A percentile compares a stretch with the other conserved stretches of the same genome.
These are phyloP conservation scores for Propithecus perrieri DNA, from an alignment of 2,797 vertebrate species.

Conservation along the genomic window DNA sequence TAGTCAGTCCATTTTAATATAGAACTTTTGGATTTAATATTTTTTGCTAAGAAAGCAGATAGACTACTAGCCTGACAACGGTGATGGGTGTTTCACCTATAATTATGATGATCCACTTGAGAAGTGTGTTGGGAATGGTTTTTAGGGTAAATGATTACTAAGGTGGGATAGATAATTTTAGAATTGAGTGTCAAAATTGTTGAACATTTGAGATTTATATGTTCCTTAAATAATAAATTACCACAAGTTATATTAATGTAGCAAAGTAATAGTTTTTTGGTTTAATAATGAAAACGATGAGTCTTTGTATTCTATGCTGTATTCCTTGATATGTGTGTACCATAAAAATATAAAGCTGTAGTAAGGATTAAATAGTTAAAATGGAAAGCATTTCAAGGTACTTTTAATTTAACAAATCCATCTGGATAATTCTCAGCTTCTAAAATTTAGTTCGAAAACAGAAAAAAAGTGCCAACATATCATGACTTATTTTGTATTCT, in stretches of 20 bases:
- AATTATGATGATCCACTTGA: neutral
- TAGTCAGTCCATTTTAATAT: neutral
- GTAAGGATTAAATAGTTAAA: neutral
- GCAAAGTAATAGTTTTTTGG: neutral
- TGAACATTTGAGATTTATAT: neutral
- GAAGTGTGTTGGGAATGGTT: neutral
- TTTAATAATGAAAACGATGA: neutral
- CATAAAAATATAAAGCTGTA: neutral
- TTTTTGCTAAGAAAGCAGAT: neutral
- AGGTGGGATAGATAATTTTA: neutral
- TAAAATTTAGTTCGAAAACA: slow-evolving; percentile 16
- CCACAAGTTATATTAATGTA: neutral
- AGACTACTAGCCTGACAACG: neutral
- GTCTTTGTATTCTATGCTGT: neutral
- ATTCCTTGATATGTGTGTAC: neutral
- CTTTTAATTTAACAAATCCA: neutral
- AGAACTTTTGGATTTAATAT: neutral
- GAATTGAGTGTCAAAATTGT: neutral
- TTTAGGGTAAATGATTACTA: neutral
- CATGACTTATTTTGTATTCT: neutral
- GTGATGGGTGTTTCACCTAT: neutral
- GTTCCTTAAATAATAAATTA: neutral
- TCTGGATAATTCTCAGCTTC: slow-evolving; percentile 21
- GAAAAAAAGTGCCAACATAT: neutral
- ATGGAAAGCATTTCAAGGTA: neutral